These are phyloP conservation scores for Mesoligia furuncula DNA, from an alignment of 2,888 invertebrate genomes.

Conservation along the genomic window DNA sequence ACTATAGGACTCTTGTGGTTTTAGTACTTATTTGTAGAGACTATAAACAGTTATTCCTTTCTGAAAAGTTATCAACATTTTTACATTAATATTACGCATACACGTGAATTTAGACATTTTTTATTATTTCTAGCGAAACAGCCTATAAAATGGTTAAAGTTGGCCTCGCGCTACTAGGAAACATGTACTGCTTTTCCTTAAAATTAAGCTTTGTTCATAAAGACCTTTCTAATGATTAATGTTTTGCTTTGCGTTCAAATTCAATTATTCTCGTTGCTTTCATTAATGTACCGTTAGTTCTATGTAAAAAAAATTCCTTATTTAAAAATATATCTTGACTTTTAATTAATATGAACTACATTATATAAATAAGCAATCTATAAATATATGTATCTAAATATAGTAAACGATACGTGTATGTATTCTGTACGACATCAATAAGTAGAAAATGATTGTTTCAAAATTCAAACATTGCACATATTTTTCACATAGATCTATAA, in stretches of 20 bases:
- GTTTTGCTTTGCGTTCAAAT: background rate
- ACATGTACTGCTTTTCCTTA: constrained; percentile 4
- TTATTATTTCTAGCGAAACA: constrained; percentile 11
- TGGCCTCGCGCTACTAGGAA: background rate
- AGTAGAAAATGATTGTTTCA: background rate
- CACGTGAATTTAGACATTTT: background rate
- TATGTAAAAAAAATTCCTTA: background rate
- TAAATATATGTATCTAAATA: constrained; percentile 25
- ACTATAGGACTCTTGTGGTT: constrained; percentile 50
- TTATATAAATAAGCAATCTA: constrained; percentile 13
- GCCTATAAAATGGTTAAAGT: background rate
- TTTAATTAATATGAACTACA: constrained; percentile 16
- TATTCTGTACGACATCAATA: constrained; percentile 17
- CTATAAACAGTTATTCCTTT: constrained; percentile 5
- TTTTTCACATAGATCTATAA: constrained; percentile 6
- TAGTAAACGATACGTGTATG: constrained; percentile 14
- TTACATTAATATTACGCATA: background rate
- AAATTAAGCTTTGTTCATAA: background rate
- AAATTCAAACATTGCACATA: constrained; percentile 5
- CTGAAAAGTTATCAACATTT: background rate
- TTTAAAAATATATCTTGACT: background rate
- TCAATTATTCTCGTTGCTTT: background rate
- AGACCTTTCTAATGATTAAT: background rate
- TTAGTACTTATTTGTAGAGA: constrained; percentile 23
- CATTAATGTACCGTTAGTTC: background rate